Evolutionary conservation across 2,888 invertebrate genomes (phyloP), one percentile per base, ranked within the genome.

Genomic region (Scaptomyza caliginosa): DNA sequence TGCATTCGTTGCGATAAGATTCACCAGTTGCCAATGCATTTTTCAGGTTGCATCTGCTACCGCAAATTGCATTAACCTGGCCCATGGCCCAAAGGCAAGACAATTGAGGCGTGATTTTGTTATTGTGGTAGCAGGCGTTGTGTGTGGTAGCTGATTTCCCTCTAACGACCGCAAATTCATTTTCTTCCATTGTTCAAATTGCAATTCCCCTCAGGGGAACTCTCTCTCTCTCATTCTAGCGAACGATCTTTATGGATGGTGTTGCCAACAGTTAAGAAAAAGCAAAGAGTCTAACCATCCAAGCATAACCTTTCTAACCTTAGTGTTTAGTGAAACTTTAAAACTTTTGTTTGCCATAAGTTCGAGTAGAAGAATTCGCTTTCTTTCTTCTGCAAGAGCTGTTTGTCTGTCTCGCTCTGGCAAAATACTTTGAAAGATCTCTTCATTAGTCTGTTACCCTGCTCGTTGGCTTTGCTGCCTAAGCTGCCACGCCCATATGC

Each of bases 21-120:
- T 54, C 63, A 30, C 11, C 40, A 43, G 26, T 66, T 43, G 17
- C 13, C 2, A 60, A 39, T 50, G 57, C 57, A 7, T 49, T 39
- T 0, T 23, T 30, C 45, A 48, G n/a, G 46, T 36, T 48, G 56
- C 82, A 67, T 64, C 72, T 67, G 86, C 77, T 55, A 64, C 69
- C 67, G 63, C 83, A 82, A 80, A 85, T 85, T 70, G 83, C 66
- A 64, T 82, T 80, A 80, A 42, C 77, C 65, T 74, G 52, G 67
- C 67, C 66, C 66, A 67, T 24, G 43, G 43, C n/a, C 43, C 43
- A 28, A 34, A 13, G 24, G 8, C 24, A 26, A 34, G 57, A 86
- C 81, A 84, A 81, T 81, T 67, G 84, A 81, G 86, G 86, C 81
- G 86, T 86, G 81, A 81, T 81, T 83, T 10, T 34, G 34, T 34